A percentile compares a stretch with the other conserved stretches of the same genome.
Conservation (phyloP, 2,797 vertebrate species). For the Ctenosaura bakeri region DNA sequence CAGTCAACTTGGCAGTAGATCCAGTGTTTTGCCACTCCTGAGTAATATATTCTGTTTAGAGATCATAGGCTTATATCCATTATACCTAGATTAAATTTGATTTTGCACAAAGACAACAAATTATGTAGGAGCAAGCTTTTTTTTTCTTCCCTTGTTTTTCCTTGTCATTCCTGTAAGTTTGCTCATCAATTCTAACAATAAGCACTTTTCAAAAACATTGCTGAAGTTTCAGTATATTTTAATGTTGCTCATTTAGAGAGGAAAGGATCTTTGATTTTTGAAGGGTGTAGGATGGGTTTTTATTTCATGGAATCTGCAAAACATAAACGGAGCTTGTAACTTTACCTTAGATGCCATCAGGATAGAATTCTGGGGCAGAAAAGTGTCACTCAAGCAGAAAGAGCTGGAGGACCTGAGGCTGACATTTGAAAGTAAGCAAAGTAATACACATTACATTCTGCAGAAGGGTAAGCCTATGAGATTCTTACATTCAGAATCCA, state of each 20-base stretch:
- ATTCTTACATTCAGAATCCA: not conserved
- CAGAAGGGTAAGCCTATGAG: not conserved
- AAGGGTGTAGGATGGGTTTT: constrained; percentile 37
- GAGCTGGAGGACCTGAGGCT: not conserved
- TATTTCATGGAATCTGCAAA: constrained; percentile 54
- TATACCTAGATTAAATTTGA: constrained; percentile 64
- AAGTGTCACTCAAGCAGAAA: not conserved
- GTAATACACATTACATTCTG: not conserved
- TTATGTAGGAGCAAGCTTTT: constrained; percentile 42
- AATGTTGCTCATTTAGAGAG: not conserved
- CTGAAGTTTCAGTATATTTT: not conserved
- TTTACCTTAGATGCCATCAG: constrained; percentile 13
- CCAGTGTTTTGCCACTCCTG: constrained; percentile 36
- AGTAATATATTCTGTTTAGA: constrained; percentile 65
- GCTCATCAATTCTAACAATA: constrained; percentile 51
- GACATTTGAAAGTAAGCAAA: not conserved
- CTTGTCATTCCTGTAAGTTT: constrained; percentile 47
- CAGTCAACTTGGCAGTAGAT: not conserved
- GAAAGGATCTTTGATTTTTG: constrained; percentile 28
- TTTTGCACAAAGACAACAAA: constrained; percentile 69
- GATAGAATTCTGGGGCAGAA: not conserved
- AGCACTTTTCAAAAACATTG: constrained; percentile 17
- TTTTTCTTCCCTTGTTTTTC: constrained; percentile 30
- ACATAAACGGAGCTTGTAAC: not conserved
- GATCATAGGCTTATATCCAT: constrained; percentile 66